These are phyloP conservation scores for Cygnus buccinator DNA, from an alignment of 2,113 vertebrate genomes.

Conservation along the genomic window DNA sequence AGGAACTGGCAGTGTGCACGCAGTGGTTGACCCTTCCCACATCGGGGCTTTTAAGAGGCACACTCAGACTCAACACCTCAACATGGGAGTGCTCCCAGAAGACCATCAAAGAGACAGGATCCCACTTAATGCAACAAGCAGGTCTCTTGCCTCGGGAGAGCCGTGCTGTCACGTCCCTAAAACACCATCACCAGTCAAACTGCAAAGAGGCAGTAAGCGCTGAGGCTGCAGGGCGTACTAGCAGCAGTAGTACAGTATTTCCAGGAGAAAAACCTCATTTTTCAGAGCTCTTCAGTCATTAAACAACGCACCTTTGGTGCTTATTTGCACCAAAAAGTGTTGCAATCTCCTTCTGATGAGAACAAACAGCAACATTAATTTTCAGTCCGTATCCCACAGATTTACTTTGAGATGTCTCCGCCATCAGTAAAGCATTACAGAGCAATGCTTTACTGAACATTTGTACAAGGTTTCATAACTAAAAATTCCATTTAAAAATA, in stretches of 20 bases:
- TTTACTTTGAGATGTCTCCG: background rate
- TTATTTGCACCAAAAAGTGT: too few relatives aligned
- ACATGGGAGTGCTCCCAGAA: background rate
- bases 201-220: background rate
- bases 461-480: background rate
- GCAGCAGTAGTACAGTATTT: background rate
- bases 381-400: background rate
- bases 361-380: background rate
- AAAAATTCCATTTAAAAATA: background rate
- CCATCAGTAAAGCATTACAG: background rate
- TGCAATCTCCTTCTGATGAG: background rate
- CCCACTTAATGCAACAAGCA: background rate
- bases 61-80: background rate
- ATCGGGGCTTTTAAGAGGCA: background rate
- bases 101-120: background rate
- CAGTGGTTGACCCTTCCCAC: background rate
- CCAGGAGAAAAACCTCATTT: background rate
- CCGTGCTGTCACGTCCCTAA: background rate
- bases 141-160: background rate
- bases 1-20: background rate
- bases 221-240: background rate
- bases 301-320: background rate
- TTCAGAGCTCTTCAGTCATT: background rate
- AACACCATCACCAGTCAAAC: background rate
- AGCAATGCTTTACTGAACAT: background rate